Percentiles rank a stretch among this genome's conserved stretches.
Evolutionary conservation across 2,113 vertebrate species (phyloP).

Genomic region (Colius striatus): DNA sequence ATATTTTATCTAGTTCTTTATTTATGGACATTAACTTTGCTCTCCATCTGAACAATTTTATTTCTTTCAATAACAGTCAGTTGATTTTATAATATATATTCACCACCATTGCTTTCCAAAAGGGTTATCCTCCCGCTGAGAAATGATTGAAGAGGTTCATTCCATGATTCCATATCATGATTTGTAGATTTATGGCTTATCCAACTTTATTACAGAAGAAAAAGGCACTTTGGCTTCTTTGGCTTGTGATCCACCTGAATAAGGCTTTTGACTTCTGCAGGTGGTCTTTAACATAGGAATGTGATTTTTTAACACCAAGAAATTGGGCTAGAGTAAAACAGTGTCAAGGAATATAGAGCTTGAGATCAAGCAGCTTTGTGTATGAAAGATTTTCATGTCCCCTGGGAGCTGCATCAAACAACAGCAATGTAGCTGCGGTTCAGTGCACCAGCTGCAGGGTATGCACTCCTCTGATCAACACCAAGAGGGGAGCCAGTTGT

Average conservation of each 20-base stretch:
- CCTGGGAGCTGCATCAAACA: conserved; percentile 17
- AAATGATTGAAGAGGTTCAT: not conserved
- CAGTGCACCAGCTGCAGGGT: conserved; percentile 39
- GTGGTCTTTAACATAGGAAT: not conserved
- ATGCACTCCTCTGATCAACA: not conserved
- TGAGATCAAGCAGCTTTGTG: not conserved
- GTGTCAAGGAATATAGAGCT: not conserved
- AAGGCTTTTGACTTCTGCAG: not conserved
- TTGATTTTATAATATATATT: not conserved
- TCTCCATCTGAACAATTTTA: not conserved
- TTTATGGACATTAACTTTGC: not conserved
- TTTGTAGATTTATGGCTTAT: not conserved
- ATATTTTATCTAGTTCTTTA: not conserved
- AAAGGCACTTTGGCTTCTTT: not conserved
- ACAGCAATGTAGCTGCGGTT: not conserved
- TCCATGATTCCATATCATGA: not conserved
- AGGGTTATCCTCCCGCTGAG: not conserved
- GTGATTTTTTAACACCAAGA: not conserved
- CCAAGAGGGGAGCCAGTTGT: conserved; percentile 3
- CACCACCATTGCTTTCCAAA: not conserved
- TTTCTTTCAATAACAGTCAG: not conserved
- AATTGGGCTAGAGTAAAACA: not conserved
- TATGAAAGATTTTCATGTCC: conserved; percentile 6
- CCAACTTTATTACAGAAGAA: not conserved
- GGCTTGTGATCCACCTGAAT: not conserved